A percentile compares a stretch with the other conserved stretches of the same genome.
These are phyloP conservation scores for Nematopogon swammerdamellus DNA, from an alignment of 2,888 invertebrate species.

Conservation along the genomic window DNA sequence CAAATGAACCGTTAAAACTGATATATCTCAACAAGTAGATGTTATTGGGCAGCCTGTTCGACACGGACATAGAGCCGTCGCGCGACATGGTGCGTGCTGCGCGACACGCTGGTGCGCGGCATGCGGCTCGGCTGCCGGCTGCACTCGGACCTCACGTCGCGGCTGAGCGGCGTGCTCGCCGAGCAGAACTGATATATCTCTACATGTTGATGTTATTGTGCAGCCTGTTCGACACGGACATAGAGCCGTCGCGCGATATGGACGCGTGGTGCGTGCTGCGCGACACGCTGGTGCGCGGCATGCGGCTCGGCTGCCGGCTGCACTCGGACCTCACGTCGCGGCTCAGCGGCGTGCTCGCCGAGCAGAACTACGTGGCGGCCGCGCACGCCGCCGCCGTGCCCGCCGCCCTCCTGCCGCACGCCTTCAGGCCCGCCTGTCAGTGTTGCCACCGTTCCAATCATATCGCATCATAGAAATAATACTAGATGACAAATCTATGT, in stretches of 20 bases:
- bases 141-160: conserved; percentile 13
- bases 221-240: conserved; percentile 70
- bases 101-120: conserved; percentile 27
- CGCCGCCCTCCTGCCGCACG: conserved; percentile 9
- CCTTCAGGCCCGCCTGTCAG: conserved; percentile 3
- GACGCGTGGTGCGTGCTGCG: conserved; percentile 44
- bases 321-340: conserved; percentile 15
- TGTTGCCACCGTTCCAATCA: neutral
- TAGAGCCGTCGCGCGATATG: conserved; percentile 54
- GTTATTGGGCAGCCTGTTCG: conserved; percentile 62
- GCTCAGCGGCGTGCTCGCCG: conserved; percentile 18
- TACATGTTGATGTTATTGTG: too few relatives aligned
- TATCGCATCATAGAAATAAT: neutral
- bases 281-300: conserved; percentile 28
- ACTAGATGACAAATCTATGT: too few relatives aligned
- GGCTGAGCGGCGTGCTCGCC: conserved; percentile 20
- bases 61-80: conserved; percentile 66
- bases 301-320: conserved; percentile 16
- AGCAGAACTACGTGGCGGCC: conserved; percentile 16
- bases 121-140: conserved; percentile 17
- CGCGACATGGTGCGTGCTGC: conserved; percentile 50
- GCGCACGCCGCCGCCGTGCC: conserved; percentile 40
- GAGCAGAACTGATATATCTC: too few relatives aligned
- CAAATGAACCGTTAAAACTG: too few relatives aligned
- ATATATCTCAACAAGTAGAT: too few relatives aligned